phyloP scores from a whole-genome alignment of 2,888 invertebrate genomes.

The Drosophila borealis region DNA sequence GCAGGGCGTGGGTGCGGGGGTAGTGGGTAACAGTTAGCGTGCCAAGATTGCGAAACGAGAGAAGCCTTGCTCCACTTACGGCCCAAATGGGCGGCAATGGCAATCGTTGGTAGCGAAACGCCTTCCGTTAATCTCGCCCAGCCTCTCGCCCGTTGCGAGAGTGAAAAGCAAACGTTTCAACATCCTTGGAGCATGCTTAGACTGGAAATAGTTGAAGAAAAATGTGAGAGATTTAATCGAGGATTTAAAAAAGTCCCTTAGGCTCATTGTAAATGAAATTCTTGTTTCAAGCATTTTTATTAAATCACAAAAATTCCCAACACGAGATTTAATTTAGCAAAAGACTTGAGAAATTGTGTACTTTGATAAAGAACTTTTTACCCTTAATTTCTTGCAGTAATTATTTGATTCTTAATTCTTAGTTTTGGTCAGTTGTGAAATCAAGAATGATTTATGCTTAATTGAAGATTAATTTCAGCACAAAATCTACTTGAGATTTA shows the following conservation, averaged over 20 bases:
- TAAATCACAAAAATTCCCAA: no score
- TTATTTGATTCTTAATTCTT: no score
- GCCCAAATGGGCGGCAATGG: slow-evolving; percentile 25
- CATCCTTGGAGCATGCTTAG: slow-evolving; percentile 7
- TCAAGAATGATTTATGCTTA: no score
- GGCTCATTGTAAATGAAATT: no score
- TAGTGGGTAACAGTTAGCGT: slow-evolving; percentile 2
- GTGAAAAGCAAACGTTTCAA: slow-evolving; percentile 2
- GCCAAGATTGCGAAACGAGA: slow-evolving; percentile 55
- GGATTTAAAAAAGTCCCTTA: background rate
- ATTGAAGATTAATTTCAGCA: no score
- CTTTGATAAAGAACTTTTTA: no score
- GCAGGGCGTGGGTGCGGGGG: background rate
- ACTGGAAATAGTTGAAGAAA: background rate
- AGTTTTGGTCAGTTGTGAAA: no score
- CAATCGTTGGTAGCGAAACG: slow-evolving; percentile 11
- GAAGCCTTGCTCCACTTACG: slow-evolving; percentile 52
- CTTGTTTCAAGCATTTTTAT: no score
- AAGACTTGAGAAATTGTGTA: no score
- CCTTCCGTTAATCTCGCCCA: slow-evolving; percentile 32
- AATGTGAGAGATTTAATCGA: background rate
- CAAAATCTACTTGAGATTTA: no score
- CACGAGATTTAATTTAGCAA: no score
- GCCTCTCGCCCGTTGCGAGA: slow-evolving; percentile 2
- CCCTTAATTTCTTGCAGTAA: no score